Evolutionary conservation across 1,140 invertebrate genomes (phyloP).

Genomic region (Drosophila parabipectinata): DNA sequence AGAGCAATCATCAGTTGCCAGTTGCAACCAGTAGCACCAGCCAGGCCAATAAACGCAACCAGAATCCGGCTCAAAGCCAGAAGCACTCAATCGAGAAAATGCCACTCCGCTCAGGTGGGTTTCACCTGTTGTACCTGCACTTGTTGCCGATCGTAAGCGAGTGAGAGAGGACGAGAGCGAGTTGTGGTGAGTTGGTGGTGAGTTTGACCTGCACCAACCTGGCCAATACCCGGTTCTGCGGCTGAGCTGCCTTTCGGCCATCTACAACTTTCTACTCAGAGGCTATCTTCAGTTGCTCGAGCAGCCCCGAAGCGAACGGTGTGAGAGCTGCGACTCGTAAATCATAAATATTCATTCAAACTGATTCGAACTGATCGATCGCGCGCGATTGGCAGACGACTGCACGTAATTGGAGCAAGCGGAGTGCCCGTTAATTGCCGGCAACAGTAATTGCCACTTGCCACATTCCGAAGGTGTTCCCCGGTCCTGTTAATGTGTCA

Average conservation of each 20-base stretch:
- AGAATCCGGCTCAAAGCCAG: conserved; percentile 35
- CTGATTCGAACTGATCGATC: conserved; percentile 6
- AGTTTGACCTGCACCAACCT: conserved; percentile 78
- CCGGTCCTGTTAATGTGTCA: conserved; percentile 68
- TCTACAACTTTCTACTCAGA: conserved; percentile 59
- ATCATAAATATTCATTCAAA: not conserved
- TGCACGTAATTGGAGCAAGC: conserved; percentile 83
- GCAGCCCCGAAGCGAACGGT: conserved; percentile 61
- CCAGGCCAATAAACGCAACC: conserved; percentile 40
- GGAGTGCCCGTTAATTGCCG: conserved; percentile 77
- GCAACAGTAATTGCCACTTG: conserved; percentile 60
- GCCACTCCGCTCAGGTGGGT: conserved; percentile 32
- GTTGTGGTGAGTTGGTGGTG: conserved; percentile 57
- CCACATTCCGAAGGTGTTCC: conserved; percentile 39
- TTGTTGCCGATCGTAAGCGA: conserved; percentile 5
- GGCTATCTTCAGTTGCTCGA: conserved; percentile 51
- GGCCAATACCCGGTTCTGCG: conserved; percentile 32
- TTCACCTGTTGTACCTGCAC: conserved; percentile 46
- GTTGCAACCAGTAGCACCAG: conserved; percentile 49
- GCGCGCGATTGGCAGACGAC: conserved; percentile 46
- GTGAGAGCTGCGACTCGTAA: conserved; percentile 18
- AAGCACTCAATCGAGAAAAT: conserved; percentile 22
- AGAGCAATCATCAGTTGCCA: conserved; percentile 27
- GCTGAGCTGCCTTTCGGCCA: conserved; percentile 37
- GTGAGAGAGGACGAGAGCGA: conserved; percentile 3